A percentile compares a stretch with the other conserved stretches of the same genome.
phyloP scores from a whole-genome alignment of 2,113 vertebrate species.

The Catagonus wagneri region DNA sequence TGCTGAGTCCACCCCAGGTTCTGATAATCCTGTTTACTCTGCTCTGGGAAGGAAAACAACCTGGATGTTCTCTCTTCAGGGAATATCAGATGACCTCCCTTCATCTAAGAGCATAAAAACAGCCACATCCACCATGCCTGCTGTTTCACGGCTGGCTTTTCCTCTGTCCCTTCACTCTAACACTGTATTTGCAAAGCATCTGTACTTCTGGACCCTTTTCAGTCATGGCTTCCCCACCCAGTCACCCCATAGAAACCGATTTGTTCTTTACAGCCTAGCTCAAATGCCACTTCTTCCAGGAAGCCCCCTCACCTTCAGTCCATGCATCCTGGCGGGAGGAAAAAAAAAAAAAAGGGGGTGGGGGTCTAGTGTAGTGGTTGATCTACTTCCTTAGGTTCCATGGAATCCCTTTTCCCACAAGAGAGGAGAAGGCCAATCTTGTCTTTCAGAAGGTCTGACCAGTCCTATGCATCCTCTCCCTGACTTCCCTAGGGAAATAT shows the following conservation, averaged over 20 bases:
- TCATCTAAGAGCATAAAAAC: slow-evolving; percentile 52
- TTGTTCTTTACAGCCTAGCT: not conserved
- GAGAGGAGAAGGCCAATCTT: not conserved
- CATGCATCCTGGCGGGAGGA: not conserved
- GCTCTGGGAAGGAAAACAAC: slow-evolving; percentile 30
- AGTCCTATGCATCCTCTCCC: not conserved
- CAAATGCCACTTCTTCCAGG: not conserved
- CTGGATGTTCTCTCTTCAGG: slow-evolving; percentile 26
- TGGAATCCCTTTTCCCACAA: not conserved
- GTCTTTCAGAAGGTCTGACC: not conserved
- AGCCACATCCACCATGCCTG: not conserved
- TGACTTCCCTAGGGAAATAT: not conserved
- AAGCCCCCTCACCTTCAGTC: not conserved
- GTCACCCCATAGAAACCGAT: not conserved
- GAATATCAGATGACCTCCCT: slow-evolving; percentile 57
- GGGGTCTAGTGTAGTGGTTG: not conserved
- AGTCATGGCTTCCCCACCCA: not conserved
- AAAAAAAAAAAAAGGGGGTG: not conserved
- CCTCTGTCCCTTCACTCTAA: not conserved
- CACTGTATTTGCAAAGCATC: not conserved
- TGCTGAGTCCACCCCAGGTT: not conserved
- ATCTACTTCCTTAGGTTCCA: not conserved
- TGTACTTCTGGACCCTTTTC: not conserved
- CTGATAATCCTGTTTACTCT: slow-evolving; percentile 56
- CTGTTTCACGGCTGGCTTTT: not conserved